Evolutionary conservation across 2,888 invertebrate genomes (phyloP).

Genomic region (Hybos culiciformis): DNA sequence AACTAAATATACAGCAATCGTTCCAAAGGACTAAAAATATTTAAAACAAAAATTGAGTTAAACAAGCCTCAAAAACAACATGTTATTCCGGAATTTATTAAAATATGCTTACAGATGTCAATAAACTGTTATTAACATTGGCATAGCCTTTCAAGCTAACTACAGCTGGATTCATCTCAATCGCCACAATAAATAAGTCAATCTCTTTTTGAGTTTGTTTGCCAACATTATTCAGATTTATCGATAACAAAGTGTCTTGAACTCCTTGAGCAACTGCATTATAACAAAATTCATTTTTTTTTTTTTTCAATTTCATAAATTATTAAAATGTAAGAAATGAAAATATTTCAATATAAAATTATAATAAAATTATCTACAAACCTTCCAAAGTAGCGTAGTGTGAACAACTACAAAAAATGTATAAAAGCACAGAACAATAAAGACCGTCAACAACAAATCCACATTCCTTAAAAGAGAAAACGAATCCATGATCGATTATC

Average conservation of each 20-base stretch:
- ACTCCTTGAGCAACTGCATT: slow-evolving; percentile 51
- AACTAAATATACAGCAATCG: no score
- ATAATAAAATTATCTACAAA: no score
- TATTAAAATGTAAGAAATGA: no score
- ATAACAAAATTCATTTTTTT: no score
- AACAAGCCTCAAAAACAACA: no score
- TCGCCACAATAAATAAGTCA: slow-evolving; percentile 51
- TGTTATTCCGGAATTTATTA: no score
- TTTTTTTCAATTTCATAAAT: no score
- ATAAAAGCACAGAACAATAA: slow-evolving; percentile 46
- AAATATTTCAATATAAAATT: no score
- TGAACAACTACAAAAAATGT: slow-evolving; percentile 52
- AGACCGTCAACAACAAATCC: slow-evolving; percentile 47
- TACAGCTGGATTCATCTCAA: slow-evolving; percentile 54
- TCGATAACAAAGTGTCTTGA: slow-evolving; percentile 44
- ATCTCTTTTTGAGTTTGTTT: slow-evolving; percentile 48
- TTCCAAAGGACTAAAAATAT: no score
- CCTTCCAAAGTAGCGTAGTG: slow-evolving; percentile 47
- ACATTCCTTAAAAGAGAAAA: slow-evolving; percentile 50
- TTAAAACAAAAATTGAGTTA: no score
- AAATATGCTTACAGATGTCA: slow-evolving; percentile 42
- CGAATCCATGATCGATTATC: slow-evolving; percentile 50
- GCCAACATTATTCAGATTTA: slow-evolving; percentile 43
- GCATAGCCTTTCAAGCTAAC: slow-evolving; percentile 52
- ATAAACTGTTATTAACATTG: slow-evolving; percentile 46